Percentiles rank a stretch among this genome's conserved stretches.
Conservation (phyloP, 1,140 invertebrate genomes). For the Drosophila pallidifrons region DNA sequence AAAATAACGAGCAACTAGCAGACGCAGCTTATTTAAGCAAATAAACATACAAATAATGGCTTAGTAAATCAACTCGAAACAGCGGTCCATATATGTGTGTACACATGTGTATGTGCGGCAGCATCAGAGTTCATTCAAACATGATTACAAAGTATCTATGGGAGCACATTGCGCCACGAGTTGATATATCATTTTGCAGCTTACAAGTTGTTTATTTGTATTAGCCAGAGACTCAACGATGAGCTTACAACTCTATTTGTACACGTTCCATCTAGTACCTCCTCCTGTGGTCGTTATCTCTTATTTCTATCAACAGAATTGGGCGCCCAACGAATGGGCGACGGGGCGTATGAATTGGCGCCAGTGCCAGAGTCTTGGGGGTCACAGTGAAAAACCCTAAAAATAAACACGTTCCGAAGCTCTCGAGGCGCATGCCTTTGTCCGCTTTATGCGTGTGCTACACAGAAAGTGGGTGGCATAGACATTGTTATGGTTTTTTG, state of each 20-base stretch:
- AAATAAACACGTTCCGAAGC: slow-evolving; percentile 52
- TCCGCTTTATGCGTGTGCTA: slow-evolving; percentile 11
- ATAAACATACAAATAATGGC: not conserved
- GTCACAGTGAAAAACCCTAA: slow-evolving; percentile 53
- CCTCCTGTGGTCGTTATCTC: not conserved
- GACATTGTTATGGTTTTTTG: slow-evolving; percentile 37
- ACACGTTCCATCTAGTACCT: not conserved
- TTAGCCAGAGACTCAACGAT: slow-evolving; percentile 1
- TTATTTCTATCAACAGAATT: not conserved
- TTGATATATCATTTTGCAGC: slow-evolving; percentile 7
- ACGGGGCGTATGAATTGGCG: slow-evolving; percentile 43
- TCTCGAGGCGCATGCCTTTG: not conserved
- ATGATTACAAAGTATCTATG: not conserved
- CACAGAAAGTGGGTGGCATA: not conserved
- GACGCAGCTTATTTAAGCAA: not conserved
- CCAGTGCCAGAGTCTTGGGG: slow-evolving; percentile 50
- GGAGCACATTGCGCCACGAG: not conserved
- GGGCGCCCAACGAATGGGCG: slow-evolving; percentile 20
- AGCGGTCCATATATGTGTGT: not conserved
- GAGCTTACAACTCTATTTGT: slow-evolving; percentile 21
- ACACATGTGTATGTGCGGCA: too few relatives aligned
- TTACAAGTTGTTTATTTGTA: slow-evolving; percentile 19
- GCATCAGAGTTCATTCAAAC: slow-evolving; percentile 1
- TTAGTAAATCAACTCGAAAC: not conserved
- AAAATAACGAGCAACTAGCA: not conserved